phyloP scores from a whole-genome alignment of 2,113 vertebrate species.

The Myrmecophaga tridactyla region DNA sequence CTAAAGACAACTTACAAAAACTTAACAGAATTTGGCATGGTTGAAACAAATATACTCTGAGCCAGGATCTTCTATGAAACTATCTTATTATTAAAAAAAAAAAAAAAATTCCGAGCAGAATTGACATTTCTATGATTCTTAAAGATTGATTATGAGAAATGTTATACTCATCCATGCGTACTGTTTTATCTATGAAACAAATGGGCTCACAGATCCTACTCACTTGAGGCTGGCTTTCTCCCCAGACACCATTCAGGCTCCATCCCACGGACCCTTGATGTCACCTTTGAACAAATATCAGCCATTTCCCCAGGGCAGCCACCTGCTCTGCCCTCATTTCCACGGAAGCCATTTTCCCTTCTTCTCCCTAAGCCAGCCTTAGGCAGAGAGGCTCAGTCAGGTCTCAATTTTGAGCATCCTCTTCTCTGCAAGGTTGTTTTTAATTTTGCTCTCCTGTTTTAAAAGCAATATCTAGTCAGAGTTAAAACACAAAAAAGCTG shows the following conservation, averaged over 20 bases:
- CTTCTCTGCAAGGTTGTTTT: background rate
- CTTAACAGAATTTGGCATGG: background rate
- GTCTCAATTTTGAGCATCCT: background rate
- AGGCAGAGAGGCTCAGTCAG: background rate
- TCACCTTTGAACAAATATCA: accelerated
- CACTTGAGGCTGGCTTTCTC: accelerated
- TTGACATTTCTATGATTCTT: background rate
- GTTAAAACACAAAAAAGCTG: background rate
- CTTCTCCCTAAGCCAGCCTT: background rate
- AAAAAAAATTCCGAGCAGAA: background rate
- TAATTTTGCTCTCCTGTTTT: background rate
- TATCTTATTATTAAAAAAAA: background rate
- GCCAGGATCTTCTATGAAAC: background rate
- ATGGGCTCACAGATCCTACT: accelerated
- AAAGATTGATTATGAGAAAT: background rate
- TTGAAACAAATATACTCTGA: background rate
- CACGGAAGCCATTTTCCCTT: background rate
- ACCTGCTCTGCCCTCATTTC: accelerated
- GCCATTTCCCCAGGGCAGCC: background rate
- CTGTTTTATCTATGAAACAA: background rate
- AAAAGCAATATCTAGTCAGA: background rate
- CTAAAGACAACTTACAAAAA: background rate
- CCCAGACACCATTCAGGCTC: accelerated
- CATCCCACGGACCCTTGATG: accelerated
- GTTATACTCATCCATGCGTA: accelerated